phyloP scores from a whole-genome alignment of 2,888 invertebrate genomes.

The Standfussiana lucernea region DNA sequence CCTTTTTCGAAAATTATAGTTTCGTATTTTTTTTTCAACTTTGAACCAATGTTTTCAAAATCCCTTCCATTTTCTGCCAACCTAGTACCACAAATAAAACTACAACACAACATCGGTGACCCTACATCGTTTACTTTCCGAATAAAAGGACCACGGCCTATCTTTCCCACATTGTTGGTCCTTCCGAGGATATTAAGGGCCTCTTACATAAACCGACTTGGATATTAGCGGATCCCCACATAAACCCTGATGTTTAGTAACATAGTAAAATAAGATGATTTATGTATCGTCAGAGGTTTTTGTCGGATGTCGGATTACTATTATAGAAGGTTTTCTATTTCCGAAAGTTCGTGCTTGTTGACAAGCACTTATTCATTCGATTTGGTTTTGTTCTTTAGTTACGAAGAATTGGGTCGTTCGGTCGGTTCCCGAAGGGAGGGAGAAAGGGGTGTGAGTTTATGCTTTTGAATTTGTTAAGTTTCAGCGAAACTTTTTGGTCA shows the following conservation, averaged over 20 bases:
- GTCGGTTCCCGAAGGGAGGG: not conserved
- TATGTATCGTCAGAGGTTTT: conserved; percentile 44
- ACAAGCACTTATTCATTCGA: conserved; percentile 24
- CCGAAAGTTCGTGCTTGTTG: conserved; percentile 22
- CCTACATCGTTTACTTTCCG: conserved; percentile 41
- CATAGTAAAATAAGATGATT: conserved; percentile 58
- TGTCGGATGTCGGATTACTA: conserved; percentile 36
- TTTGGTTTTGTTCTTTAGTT: conserved; percentile 26
- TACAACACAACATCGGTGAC: conserved; percentile 22
- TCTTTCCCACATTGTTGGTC: conserved; percentile 53
- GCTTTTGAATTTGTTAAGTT: not conserved
- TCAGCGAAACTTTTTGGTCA: not conserved
- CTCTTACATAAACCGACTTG: conserved; percentile 55
- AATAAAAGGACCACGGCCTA: conserved; percentile 48
- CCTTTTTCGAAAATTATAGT: not conserved
- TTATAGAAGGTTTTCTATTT: conserved; percentile 41
- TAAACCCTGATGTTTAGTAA: conserved; percentile 56
- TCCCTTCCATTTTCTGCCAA: conserved; percentile 21
- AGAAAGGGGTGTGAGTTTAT: not conserved
- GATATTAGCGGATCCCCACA: conserved; percentile 55
- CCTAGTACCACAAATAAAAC: conserved; percentile 27
- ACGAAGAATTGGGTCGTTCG: not conserved
- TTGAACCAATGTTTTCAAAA: not conserved
- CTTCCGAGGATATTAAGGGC: conserved; percentile 49
- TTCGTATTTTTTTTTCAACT: not conserved